These are phyloP conservation scores for Napeogenes inachia DNA, from an alignment of 2,888 invertebrate genomes.

Conservation along the genomic window DNA sequence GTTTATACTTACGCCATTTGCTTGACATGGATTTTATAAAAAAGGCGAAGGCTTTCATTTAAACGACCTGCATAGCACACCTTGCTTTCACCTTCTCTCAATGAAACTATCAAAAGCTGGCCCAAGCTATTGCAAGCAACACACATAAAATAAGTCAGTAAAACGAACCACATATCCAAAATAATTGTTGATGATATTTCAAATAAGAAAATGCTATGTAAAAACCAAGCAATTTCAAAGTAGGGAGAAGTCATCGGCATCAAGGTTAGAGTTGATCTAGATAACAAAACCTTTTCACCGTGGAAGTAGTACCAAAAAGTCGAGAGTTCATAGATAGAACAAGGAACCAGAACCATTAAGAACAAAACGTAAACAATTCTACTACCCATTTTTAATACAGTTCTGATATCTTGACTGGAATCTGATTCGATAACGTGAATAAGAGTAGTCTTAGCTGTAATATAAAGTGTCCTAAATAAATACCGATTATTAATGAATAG, in stretches of 20 bases:
- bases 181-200: slow-evolving; percentile 42
- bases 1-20: slow-evolving; percentile 44
- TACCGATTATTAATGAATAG: slow-evolving; percentile 40
- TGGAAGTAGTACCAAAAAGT: slow-evolving; percentile 47
- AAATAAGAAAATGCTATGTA: slow-evolving; percentile 48
- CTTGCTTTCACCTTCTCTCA: slow-evolving; percentile 32
- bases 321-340: slow-evolving; percentile 39
- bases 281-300: slow-evolving; percentile 46
- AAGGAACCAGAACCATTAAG: slow-evolving; percentile 37
- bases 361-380: slow-evolving; percentile 38
- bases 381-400: slow-evolving; percentile 36
- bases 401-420: slow-evolving; percentile 28
- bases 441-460: slow-evolving; percentile 44
- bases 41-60: slow-evolving; percentile 41
- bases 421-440: slow-evolving; percentile 38
- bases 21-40: slow-evolving; percentile 45
- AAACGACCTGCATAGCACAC: slow-evolving; percentile 41
- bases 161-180: slow-evolving; percentile 55
- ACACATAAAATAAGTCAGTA: slow-evolving; percentile 47
- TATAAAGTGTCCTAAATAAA: slow-evolving; percentile 43
- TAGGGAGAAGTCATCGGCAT: slow-evolving; percentile 57
- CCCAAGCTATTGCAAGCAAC: slow-evolving; percentile 42
- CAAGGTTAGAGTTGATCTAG: slow-evolving; percentile 48
- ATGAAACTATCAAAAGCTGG: slow-evolving; percentile 37
- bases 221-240: slow-evolving; percentile 48